Evolutionary conservation across 1,140 invertebrate species (phyloP).

Genomic region (Apis cerana): DNA sequence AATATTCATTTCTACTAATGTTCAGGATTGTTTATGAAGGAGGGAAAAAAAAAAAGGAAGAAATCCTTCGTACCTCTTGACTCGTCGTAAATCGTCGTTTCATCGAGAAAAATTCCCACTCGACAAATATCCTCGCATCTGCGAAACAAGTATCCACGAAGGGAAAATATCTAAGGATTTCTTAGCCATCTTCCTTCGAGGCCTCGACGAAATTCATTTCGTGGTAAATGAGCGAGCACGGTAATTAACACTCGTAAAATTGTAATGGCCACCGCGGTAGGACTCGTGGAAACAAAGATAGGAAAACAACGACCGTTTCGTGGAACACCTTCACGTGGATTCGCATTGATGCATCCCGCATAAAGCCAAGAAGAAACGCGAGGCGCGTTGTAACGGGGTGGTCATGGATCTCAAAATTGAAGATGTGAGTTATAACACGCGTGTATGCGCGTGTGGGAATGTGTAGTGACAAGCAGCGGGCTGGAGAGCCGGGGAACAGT

Average conservation of each 20-base stretch:
- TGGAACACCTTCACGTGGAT: background rate
- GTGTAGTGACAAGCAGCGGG: background rate
- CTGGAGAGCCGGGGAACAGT: background rate
- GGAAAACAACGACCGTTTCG: background rate
- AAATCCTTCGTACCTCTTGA: no score
- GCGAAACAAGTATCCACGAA: background rate
- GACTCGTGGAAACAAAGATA: background rate
- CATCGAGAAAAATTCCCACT: background rate
- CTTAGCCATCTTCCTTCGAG: slow-evolving; percentile 1
- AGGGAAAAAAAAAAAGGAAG: no score
- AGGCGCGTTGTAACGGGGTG: background rate
- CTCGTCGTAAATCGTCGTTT: no score
- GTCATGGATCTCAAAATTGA: no score
- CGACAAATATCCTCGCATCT: background rate
- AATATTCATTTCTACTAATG: no score
- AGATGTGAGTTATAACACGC: background rate
- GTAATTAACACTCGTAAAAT: slow-evolving; percentile 60
- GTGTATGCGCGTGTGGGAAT: background rate
- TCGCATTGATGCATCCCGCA: background rate
- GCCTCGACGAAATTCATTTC: slow-evolving; percentile 18
- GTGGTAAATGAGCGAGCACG: slow-evolving; percentile 10
- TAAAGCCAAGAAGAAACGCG: background rate
- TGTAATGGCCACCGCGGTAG: background rate
- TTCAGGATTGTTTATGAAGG: no score
- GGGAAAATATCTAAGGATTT: background rate